Evolutionary conservation across 1,140 invertebrate species (phyloP), one percentile per base, ranked within the genome.

Genomic region (Drosophila kohkoa): DNA sequence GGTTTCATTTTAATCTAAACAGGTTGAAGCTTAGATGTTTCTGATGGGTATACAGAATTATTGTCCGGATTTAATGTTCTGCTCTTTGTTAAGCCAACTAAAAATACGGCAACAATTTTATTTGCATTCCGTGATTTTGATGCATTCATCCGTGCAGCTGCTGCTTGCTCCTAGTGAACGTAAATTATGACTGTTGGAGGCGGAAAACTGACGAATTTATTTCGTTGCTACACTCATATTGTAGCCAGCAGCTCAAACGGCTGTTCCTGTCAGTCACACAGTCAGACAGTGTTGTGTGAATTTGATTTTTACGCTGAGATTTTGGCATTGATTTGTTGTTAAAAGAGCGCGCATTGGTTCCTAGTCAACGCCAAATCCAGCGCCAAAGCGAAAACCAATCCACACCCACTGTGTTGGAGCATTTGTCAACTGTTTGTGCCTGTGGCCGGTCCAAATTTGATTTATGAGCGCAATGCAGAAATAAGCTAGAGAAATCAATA

Each of bases 381-480:
- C 20, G 20, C 20, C 20, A 25, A 25, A 25, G 20, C 20, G 20
- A 25, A 62, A 13, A 38, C n/a, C 62, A 52, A 70, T 64, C 38
- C 57, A 76, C 67, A 63, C 67, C 76, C 54, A 60, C 71, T 25
- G 38, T 32, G 25, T 43, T 20, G 16, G 41, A 25, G 62, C 73
- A 78, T 78, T 75, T 75, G 77, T 76, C 77, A 79, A 76, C 77
- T 75, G 74, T 58, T 77, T 68, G 77, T n/a, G 43, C 25, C 54
- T 78, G 66, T 45, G 76, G 73, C 59, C 41, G 41, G 52, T 46
- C 74, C 52, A 77, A 77, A 79, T 68, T 64, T 79, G 77, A 79
- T 79, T 79, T 79, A 79, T 79, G 77, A 76, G 77, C 48, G 49
- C 51, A 45, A 43, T 57, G 51, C 63, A 63, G 45, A 57, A 65